Conservation (phyloP, 2,113 vertebrate genomes). For the Abramis brama region DNA sequence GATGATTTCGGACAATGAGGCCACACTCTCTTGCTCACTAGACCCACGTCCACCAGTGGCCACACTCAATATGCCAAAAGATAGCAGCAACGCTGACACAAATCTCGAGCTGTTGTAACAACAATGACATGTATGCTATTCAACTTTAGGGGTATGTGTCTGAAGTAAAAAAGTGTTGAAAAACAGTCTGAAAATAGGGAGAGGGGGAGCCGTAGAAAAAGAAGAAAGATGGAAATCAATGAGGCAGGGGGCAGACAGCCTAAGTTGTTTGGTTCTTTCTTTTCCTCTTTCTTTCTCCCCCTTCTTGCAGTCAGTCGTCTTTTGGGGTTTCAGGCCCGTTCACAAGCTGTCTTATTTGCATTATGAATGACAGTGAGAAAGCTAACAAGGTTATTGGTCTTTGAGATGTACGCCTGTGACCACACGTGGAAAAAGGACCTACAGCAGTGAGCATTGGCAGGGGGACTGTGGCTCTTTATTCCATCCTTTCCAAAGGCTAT, state of each 20-base stretch:
- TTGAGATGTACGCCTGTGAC: constrained; percentile 86
- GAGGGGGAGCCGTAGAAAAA: constrained; percentile 60
- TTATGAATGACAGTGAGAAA: constrained; percentile 89
- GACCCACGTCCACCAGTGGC: constrained; percentile 71
- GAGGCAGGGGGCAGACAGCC: constrained; percentile 69
- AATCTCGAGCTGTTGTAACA: constrained; percentile 78
- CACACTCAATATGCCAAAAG: constrained; percentile 84
- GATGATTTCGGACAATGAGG: constrained; percentile 84
- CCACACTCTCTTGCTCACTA: constrained; percentile 75
- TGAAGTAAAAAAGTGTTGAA: constrained; percentile 64
- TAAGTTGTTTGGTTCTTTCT: constrained; percentile 61
- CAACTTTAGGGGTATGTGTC: constrained; percentile 78
- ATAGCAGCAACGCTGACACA: constrained; percentile 77
- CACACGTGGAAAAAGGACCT: constrained; percentile 90
- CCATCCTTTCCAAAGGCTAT: constrained; percentile 78
- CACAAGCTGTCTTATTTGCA: constrained; percentile 87
- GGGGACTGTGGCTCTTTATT: constrained; percentile 87
- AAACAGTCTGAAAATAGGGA: constrained; percentile 59
- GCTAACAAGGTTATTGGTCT: constrained; percentile 91
- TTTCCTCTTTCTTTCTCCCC: constrained; percentile 67
- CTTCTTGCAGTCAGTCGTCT: constrained; percentile 57
- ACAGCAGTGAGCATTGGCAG: constrained; percentile 88
- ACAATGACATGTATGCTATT: constrained; percentile 81
- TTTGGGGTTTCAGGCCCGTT: constrained; percentile 82
- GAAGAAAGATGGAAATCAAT: constrained; percentile 63